Evolutionary conservation across 2,797 vertebrate genomes (phyloP), one percentile per base, ranked within the genome.

Genomic region (Pangasius sanitwongsei): DNA sequence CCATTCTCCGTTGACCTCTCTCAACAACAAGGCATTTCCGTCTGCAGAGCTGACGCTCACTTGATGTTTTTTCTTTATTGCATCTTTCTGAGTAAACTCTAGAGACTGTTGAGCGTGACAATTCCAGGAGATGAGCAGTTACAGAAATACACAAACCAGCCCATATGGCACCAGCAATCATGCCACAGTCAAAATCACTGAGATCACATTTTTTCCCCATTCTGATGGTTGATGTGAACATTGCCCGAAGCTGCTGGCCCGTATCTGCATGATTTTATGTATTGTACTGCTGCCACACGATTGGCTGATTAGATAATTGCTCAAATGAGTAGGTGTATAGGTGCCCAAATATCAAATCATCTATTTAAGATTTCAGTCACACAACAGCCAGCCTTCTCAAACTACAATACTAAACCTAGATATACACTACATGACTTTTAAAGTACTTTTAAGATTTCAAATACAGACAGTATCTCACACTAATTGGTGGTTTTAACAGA

Each of bases 291-390:
- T 11, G 34, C 7, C 28, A 67, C 28, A 41, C 2, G 16, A 72
- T 72, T 37, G 34, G 15, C 67, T 70, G 70, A 72, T 72, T 41
- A 20, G 37, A 41, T 23, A 44, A 41, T 72, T 41, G 8, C 37
- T 11, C 11, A 12, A 31, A 67, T 13, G 34, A 23, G 16, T 72
- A 9, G 20, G 34, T 72, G 34, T n/a, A 41, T 37, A 72, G 34
- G 18, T 72, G 8, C 3, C 15, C n/a, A 53, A 80, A 31, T 50
- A 78, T 53, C 77, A 55, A 55, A 80, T 55, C 7, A 81, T 57
- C 16, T 23, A 57, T 57, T 57, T 81, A 81, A 34, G 53, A 57
- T 81, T 81, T 81, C 53, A 57, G n/a, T 81, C 53, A 81, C 53
- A 81, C 28, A 80, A 80, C 75, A 44, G 23, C 23, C 75, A 20